Percentiles rank a stretch among this genome's conserved stretches.
These are phyloP conservation scores for Scaptodrosophila lebanonensis DNA, from an alignment of 1,140 invertebrate genomes.

Conservation along the genomic window DNA sequence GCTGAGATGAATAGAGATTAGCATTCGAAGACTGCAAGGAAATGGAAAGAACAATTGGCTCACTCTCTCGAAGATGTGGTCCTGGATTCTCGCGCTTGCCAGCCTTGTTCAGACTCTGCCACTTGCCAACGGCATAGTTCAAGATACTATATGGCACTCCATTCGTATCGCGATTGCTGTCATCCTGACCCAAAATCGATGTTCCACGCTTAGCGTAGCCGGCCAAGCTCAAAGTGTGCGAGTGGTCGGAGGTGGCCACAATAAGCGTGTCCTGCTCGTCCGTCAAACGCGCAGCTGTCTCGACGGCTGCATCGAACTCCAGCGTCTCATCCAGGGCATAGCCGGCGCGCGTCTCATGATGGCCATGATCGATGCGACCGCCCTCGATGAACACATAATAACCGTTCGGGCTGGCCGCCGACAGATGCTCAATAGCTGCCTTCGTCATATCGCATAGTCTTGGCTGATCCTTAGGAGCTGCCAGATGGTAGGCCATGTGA, in stretches of 20 bases:
- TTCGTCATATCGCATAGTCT: conserved; percentile 86
- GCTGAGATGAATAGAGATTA: conserved; percentile 4
- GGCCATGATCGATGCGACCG: conserved; percentile 85
- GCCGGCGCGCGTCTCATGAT: conserved; percentile 82
- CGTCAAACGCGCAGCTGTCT: conserved; percentile 80
- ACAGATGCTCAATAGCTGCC: conserved; percentile 83
- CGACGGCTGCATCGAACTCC: conserved; percentile 83
- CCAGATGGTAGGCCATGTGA: conserved; percentile 79
- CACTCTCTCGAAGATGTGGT: conserved; percentile 41
- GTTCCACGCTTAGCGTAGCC: conserved; percentile 84
- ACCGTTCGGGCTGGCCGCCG: conserved; percentile 79
- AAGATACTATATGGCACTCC: conserved; percentile 81
- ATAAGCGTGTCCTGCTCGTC: conserved; percentile 81
- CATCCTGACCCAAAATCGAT: conserved; percentile 80
- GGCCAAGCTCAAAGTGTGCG: conserved; percentile 82
- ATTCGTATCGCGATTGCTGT: conserved; percentile 40
- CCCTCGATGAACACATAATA: conserved; percentile 82
- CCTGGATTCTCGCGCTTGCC: conserved; percentile 44
- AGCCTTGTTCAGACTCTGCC: conserved; percentile 74
- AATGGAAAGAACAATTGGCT: conserved; percentile 4
- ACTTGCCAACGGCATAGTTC: conserved; percentile 83
- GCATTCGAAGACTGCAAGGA: background rate
- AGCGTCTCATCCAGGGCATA: conserved; percentile 84
- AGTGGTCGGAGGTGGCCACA: conserved; percentile 84
- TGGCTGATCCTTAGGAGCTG: conserved; percentile 80